Conservation (phyloP, 2,113 vertebrate species). For the Agapornis roseicollis region DNA sequence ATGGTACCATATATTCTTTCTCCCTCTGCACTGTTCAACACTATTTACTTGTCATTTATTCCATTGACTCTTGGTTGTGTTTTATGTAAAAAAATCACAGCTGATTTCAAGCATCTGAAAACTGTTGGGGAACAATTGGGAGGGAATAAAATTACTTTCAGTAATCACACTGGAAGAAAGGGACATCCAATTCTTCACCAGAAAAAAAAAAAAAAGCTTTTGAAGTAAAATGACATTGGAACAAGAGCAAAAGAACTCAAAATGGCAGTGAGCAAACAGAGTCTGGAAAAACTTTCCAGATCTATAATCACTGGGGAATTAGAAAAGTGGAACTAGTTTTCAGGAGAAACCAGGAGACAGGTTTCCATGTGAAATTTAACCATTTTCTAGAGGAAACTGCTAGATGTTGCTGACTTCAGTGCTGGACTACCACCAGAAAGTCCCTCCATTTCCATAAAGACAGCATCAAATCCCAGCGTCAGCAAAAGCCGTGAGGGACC, state of each 20-base stretch:
- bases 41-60: neutral
- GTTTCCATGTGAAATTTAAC: neutral
- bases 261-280: neutral
- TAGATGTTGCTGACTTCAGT: neutral
- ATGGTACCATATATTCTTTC: neutral
- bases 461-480: neutral
- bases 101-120: neutral
- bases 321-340: neutral
- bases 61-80: neutral
- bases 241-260: neutral
- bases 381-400: neutral
- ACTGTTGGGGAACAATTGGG: neutral
- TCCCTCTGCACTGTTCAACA: neutral
- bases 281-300: neutral
- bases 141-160: neutral
- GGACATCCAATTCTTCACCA: neutral
- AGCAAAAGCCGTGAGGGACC: neutral
- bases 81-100: constrained; percentile 6
- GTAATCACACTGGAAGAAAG: neutral
- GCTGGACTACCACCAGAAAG: neutral
- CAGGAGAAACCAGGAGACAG: neutral
- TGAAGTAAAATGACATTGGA: neutral
- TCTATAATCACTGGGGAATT: neutral
- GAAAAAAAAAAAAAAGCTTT: neutral
- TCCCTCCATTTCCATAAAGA: neutral